phyloP scores from a whole-genome alignment of 2,113 vertebrate genomes.

The Athene cunicularia region DNA sequence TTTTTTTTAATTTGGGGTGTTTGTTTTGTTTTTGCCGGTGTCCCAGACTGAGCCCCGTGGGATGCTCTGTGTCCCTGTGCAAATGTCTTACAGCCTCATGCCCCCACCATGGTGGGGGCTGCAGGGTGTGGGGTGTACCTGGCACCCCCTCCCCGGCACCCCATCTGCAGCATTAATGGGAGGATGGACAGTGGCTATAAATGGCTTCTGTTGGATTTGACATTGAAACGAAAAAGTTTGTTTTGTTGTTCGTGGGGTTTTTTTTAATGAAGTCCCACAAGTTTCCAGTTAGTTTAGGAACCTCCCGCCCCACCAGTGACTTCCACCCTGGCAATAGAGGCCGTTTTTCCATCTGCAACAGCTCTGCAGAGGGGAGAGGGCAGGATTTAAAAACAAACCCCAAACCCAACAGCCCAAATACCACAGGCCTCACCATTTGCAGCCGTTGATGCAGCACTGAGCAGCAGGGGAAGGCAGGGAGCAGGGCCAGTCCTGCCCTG shows the following conservation, averaged over 20 bases:
- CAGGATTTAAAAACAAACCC: neutral
- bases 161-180: neutral
- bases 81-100: rapidly evolving
- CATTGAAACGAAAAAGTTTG: neutral
- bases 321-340: neutral
- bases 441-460: neutral
- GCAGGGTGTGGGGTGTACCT: neutral
- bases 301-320: neutral
- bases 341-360: neutral
- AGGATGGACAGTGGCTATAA: neutral
- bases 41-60: constrained; percentile 32
- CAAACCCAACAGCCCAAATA: neutral
- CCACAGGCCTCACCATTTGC: neutral
- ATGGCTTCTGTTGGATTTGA: neutral
- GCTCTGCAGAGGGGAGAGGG: neutral
- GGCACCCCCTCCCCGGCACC: neutral
- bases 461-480: neutral
- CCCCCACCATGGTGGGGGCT: rapidly evolving
- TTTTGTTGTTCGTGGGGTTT: neutral
- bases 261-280: neutral
- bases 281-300: constrained; percentile 3
- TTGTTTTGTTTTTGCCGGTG: neutral
- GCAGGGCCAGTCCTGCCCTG: neutral
- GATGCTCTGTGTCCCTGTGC: neutral
- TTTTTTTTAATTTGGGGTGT: neutral